These are phyloP conservation scores for Pseudopipra pipra DNA, from an alignment of 2,113 vertebrate genomes.

Conservation along the genomic window DNA sequence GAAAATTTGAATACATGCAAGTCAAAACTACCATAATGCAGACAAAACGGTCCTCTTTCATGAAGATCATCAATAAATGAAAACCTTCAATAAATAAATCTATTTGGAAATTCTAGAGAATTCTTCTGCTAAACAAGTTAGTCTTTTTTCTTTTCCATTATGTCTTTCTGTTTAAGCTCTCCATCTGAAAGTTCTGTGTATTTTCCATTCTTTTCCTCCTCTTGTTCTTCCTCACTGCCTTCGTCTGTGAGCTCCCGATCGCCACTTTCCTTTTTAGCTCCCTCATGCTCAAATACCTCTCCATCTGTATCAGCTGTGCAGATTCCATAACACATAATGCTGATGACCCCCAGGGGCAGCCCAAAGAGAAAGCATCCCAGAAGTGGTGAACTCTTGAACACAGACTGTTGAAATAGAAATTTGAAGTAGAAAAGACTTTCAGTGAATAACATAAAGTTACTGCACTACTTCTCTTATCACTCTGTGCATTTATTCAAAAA, in stretches of 20 bases:
- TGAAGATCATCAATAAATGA: slow-evolving; percentile 66
- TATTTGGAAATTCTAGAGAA: slow-evolving; percentile 60
- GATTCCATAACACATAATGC: slow-evolving; percentile 98
- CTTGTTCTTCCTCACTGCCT: slow-evolving; percentile 72
- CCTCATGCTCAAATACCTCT: slow-evolving; percentile 77
- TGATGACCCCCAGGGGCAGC: slow-evolving; percentile 95
- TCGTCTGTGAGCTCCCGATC: slow-evolving; percentile 68
- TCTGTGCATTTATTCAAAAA: neutral
- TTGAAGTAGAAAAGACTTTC: neutral
- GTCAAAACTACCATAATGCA: slow-evolving; percentile 57
- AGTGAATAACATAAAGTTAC: neutral
- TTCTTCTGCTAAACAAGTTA: slow-evolving; percentile 35
- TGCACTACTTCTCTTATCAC: neutral
- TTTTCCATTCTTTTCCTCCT: slow-evolving; percentile 61
- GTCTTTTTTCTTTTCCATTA: slow-evolving; percentile 79
- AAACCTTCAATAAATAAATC: slow-evolving; percentile 76
- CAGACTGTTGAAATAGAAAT: slow-evolving; percentile 80
- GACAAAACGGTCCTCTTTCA: slow-evolving; percentile 54
- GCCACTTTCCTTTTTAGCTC: slow-evolving; percentile 75
- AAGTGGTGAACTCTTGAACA: slow-evolving; percentile 94
- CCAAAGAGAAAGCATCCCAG: slow-evolving; percentile 98
- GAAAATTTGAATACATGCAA: slow-evolving; percentile 66
- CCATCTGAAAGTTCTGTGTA: slow-evolving; percentile 47
- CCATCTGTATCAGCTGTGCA: slow-evolving; percentile 91
- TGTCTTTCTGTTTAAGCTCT: slow-evolving; percentile 71